Evolutionary conservation across 2,113 vertebrate genomes (phyloP).

Genomic region (Lophius piscatorius): DNA sequence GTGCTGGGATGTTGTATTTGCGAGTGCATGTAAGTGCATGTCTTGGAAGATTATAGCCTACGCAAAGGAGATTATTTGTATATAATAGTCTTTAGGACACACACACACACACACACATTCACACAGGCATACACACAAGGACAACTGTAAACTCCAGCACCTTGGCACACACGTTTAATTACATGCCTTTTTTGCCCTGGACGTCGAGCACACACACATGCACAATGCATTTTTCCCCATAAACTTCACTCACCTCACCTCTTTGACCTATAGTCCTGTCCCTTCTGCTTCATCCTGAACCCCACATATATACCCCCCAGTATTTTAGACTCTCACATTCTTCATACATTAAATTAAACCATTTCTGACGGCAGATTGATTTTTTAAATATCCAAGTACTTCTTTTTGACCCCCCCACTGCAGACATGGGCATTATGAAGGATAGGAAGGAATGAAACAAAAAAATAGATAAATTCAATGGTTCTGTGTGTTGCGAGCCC

Average conservation of each 20-base stretch:
- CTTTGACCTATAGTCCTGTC: conserved; percentile 82
- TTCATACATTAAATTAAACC: conserved; percentile 90
- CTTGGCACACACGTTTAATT: conserved; percentile 28
- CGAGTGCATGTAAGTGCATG: conserved; percentile 28
- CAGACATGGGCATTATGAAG: conserved; percentile 88
- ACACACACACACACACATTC: no score
- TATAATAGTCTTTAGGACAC: conserved; percentile 83
- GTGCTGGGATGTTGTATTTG: conserved; percentile 26
- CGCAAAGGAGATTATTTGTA: conserved; percentile 87
- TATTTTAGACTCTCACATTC: conserved; percentile 66
- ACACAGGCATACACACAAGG: no score
- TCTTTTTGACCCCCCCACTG: conserved; percentile 85
- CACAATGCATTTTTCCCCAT: no score
- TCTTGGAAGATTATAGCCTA: conserved; percentile 84
- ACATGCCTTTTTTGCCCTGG: conserved; percentile 8
- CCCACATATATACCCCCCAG: conserved; percentile 12
- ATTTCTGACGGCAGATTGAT: conserved; percentile 93
- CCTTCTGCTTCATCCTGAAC: conserved; percentile 50
- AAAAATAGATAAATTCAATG: conserved; percentile 56
- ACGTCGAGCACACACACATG: conserved; percentile 3
- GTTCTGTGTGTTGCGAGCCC: conserved; percentile 12
- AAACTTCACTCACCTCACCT: no score
- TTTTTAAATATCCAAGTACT: conserved; percentile 84
- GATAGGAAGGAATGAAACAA: conserved; percentile 88
- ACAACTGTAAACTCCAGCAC: conserved; percentile 35